Conservation (phyloP, 2,113 vertebrate species). For the Corythaixoides concolor region DNA sequence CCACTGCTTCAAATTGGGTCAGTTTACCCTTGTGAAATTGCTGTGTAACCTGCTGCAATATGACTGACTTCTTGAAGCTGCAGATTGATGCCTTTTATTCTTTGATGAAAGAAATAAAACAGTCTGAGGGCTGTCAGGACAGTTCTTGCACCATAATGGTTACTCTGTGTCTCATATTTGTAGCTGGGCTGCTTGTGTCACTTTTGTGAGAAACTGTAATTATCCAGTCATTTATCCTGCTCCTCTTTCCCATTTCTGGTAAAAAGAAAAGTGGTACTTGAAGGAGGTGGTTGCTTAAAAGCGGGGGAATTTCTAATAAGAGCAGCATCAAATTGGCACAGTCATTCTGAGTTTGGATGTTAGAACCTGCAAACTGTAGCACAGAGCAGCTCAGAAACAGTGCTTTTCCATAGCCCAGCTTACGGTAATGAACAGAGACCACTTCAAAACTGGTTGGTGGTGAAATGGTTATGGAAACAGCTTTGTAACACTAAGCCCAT, state of each 20-base stretch:
- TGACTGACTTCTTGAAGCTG: neutral
- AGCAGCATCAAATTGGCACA: neutral
- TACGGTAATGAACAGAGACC: neutral
- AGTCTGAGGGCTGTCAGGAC: neutral
- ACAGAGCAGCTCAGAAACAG: neutral
- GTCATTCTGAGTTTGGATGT: neutral
- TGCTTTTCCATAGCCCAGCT: neutral
- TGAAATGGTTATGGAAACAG: neutral
- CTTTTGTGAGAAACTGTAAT: neutral
- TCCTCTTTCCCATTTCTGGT: neutral
- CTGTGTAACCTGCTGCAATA: slow-evolving; percentile 11
- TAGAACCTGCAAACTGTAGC: neutral
- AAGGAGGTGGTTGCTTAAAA: slow-evolving; percentile 6
- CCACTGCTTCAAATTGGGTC: slow-evolving; percentile 8
- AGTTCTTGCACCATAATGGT: neutral
- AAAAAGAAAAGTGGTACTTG: neutral
- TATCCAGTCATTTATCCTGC: neutral
- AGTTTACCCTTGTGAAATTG: slow-evolving; percentile 45
- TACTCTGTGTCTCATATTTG: neutral
- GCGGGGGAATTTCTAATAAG: neutral
- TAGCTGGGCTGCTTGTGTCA: neutral
- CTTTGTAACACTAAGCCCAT: neutral
- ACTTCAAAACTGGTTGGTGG: neutral
- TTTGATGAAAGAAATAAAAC: neutral
- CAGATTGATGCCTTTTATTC: slow-evolving; percentile 19